Conservation (phyloP, 1,140 invertebrate species). For the Saccostrea glomerata region DNA sequence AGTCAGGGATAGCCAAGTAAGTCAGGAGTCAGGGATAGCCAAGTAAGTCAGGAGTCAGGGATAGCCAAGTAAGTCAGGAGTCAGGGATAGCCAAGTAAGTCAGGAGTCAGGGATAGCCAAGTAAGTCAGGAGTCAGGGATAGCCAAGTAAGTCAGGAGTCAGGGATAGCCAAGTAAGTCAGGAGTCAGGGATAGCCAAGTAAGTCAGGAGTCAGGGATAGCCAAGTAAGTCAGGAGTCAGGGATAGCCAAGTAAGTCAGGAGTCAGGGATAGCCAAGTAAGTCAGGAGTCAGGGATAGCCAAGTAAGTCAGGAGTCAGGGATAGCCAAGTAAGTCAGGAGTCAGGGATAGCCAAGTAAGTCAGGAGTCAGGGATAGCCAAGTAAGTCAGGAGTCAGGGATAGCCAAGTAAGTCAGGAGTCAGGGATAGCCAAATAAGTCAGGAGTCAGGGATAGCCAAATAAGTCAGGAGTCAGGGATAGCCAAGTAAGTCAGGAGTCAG, state of each 20-base stretch:
- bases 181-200: not conserved
- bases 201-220: not conserved
- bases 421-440: not conserved
- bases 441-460: not conserved
- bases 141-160: constrained; percentile 70
- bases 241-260: not conserved
- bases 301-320: not conserved
- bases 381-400: constrained; percentile 70
- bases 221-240: not conserved
- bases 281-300: not conserved
- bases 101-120: no score
- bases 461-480: not conserved
- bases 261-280: not conserved
- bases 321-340: constrained; percentile 85
- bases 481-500: not conserved
- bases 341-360: constrained; percentile 74
- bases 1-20: no score
- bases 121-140: constrained; percentile 71
- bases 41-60: no score
- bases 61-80: not conserved
- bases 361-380: not conserved
- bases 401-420: constrained; percentile 64
- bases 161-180: constrained; percentile 64
- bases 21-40: no score
- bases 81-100: constrained; percentile 85